These are phyloP conservation scores for Pomatostomus ruficeps DNA, from an alignment of 2,113 vertebrate species.

Conservation along the genomic window DNA sequence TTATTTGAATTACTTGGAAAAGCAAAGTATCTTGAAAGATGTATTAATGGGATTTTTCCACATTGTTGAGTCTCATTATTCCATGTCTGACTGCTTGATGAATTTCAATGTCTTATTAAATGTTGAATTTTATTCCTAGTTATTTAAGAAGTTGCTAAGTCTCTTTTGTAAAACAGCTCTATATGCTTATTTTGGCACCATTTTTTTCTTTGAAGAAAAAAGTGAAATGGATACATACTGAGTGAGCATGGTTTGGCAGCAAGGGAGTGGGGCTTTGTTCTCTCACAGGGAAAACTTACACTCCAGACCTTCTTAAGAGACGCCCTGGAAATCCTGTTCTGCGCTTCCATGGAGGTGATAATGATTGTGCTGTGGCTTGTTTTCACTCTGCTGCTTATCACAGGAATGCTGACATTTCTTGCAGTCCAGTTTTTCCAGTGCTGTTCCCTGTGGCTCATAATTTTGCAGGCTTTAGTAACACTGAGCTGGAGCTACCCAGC, in stretches of 20 bases:
- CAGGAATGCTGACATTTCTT: background rate
- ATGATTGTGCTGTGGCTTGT: background rate
- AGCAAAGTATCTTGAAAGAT: background rate
- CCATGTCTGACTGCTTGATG: conserved; percentile 43
- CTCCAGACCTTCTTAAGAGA: background rate
- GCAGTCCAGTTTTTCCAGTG: background rate
- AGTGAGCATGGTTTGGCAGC: background rate
- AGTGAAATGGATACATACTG: background rate
- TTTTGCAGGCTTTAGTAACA: background rate
- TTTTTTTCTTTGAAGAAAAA: background rate
- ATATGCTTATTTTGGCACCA: background rate
- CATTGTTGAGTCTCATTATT: conserved; percentile 25
- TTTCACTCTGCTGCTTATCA: background rate
- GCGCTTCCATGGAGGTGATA: background rate
- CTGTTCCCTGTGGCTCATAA: background rate
- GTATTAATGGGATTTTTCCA: background rate
- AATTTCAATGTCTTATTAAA: conserved; percentile 50
- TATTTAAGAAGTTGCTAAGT: conserved; percentile 32
- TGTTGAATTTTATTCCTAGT: conserved; percentile 39
- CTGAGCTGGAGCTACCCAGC: background rate
- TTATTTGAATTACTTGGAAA: conserved; percentile 17
- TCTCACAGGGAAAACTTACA: background rate
- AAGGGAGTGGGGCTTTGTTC: background rate
- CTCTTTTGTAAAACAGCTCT: background rate
- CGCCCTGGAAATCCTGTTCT: background rate